Conservation (phyloP, 2,797 vertebrate species). For the Triplophysa yarkandensis region DNA sequence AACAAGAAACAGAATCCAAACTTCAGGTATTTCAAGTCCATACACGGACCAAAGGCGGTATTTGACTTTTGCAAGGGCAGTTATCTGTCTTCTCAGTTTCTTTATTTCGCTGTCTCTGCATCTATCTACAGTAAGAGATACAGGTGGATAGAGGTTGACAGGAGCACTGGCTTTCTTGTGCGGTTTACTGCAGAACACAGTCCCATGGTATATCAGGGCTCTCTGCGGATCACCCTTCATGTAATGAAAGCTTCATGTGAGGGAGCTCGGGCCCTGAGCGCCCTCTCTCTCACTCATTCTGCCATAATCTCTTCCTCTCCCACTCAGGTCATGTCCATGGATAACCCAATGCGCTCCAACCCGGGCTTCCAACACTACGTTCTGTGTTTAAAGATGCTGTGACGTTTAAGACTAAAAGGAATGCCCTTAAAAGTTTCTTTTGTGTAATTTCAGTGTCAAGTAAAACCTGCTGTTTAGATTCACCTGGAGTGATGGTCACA, state of each 20-base stretch:
- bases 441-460: conserved; percentile 5
- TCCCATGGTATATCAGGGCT: conserved; percentile 51
- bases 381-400: conserved; percentile 48
- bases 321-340: conserved; percentile 52
- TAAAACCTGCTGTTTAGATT: conserved; percentile 29
- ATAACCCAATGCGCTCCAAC: conserved; percentile 45
- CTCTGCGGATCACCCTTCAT: conserved; percentile 53
- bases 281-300: conserved; percentile 51
- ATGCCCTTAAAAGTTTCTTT: conserved; percentile 7
- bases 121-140: conserved; percentile 47
- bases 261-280: conserved; percentile 52
- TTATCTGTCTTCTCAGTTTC: conserved; percentile 26
- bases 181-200: conserved; percentile 43
- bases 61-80: conserved; percentile 10
- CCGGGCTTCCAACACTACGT: conserved; percentile 27
- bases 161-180: conserved; percentile 49
- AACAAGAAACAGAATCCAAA: not conserved
- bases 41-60: conserved; percentile 50
- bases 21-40: conserved; percentile 55
- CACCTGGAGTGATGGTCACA: conserved; percentile 6
- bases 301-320: conserved; percentile 53
- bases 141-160: conserved; percentile 53
- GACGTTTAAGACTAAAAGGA: conserved; percentile 12
- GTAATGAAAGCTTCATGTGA: conserved; percentile 61
- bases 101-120: conserved; percentile 14